Conservation (phyloP, 1,140 invertebrate species). For the Ceratina japonica region DNA sequence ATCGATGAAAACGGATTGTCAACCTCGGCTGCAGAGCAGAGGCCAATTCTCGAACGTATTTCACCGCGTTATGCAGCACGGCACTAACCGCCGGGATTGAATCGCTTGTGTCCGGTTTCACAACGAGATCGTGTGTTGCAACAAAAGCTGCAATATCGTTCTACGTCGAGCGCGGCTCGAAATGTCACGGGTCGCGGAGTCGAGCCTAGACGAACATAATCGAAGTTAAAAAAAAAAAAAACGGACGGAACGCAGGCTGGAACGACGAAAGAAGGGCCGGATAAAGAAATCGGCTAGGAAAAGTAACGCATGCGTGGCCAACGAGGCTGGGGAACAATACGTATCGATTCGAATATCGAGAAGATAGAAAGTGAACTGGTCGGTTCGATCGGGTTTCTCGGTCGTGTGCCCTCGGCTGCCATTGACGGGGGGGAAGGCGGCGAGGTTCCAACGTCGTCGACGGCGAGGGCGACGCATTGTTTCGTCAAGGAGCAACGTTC, state of each 20-base stretch:
- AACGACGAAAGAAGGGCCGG: neutral
- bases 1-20: too few relatives aligned
- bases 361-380: conserved; percentile 6
- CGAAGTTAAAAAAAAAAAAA: neutral
- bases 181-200: conserved; percentile 2
- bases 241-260: neutral
- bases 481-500: conserved; percentile 23
- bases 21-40: neutral
- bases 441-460: neutral
- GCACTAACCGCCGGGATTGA: neutral
- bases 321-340: neutral
- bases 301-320: neutral
- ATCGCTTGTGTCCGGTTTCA: conserved; percentile 1
- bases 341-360: conserved; percentile 8
- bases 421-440: too few relatives aligned
- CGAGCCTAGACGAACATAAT: neutral
- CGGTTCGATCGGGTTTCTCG: neutral
- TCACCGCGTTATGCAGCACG: neutral
- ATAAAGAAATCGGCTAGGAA: neutral
- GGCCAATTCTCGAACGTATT: neutral
- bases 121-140: neutral
- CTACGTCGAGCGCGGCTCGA: conserved; percentile 5
- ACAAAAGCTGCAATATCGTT: conserved; percentile 19
- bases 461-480: neutral
- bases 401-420: neutral